These are phyloP conservation scores for Himalopsyche japonica DNA, from an alignment of 2,888 invertebrate genomes.

Conservation along the genomic window DNA sequence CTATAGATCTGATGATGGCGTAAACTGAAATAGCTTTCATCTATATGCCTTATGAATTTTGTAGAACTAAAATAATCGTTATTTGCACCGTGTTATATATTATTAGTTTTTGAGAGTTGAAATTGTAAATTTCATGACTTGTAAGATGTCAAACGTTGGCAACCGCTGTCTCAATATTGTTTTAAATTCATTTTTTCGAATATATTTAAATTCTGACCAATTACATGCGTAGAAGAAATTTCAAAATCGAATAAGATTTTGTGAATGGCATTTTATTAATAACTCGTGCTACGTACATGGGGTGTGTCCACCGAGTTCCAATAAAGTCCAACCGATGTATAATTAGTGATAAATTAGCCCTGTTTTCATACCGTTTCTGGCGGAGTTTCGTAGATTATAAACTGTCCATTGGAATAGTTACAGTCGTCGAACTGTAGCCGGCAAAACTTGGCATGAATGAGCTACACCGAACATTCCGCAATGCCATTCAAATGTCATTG, in stretches of 20 bases:
- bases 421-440: neutral
- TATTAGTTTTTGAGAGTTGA: too few species aligned
- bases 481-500: constrained; percentile 13
- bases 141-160: too few species aligned
- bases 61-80: too few species aligned
- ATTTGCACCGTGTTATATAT: too few species aligned
- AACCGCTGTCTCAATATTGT: too few species aligned
- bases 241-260: neutral
- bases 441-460: constrained; percentile 3
- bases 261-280: neutral
- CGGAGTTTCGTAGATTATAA: neutral
- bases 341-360: neutral
- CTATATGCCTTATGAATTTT: too few species aligned
- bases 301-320: neutral
- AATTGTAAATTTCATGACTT: too few species aligned
- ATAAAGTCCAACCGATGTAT: neutral
- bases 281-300: neutral
- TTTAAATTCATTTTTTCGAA: too few species aligned
- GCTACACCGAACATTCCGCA: neutral
- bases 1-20: too few species aligned
- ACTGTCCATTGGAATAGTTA: neutral
- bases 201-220: neutral
- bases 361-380: too few species aligned
- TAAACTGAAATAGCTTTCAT: too few species aligned
- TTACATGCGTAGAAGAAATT: neutral